Conservation (phyloP, 2,113 vertebrate species). For the Naja naja region DNA sequence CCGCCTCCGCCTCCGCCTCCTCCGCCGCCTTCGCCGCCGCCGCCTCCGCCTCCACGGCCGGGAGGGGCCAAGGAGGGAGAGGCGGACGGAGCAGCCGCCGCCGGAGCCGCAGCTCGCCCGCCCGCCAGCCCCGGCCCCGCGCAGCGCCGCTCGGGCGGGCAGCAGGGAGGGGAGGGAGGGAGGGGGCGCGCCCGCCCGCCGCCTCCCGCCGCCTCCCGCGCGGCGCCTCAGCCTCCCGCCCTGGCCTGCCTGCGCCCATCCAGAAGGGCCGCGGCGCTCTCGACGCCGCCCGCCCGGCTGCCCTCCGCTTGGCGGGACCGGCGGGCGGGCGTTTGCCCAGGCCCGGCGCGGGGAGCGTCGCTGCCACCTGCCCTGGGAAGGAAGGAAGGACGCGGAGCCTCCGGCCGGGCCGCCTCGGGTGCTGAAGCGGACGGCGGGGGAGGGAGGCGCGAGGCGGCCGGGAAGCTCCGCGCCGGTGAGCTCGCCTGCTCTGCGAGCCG, state of each 20-base stretch:
- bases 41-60: slow-evolving; percentile 68
- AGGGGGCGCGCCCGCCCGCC: not conserved
- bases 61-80: not conserved
- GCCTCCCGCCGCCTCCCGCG: slow-evolving; percentile 4
- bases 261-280: slow-evolving; percentile 51
- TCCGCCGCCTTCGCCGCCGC: slow-evolving; percentile 4
- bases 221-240: not conserved
- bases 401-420: slow-evolving; percentile 46
- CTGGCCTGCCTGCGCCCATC: slow-evolving; percentile 51
- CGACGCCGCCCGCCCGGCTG: slow-evolving; percentile 22
- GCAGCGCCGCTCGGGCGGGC: not conserved
- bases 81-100: not conserved
- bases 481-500: no score
- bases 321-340: not conserved
- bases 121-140: not conserved
- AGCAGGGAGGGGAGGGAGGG: not conserved
- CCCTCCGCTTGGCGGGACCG: slow-evolving; percentile 28
- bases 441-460: not conserved
- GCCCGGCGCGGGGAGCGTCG: slow-evolving; percentile 43
- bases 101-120: not conserved
- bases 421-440: not conserved
- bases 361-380: slow-evolving; percentile 83
- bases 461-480: not conserved
- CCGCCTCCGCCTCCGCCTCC: slow-evolving; percentile 65
- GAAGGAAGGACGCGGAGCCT: slow-evolving; percentile 84